phyloP scores from a whole-genome alignment of 2,888 invertebrate species.

The Unio pictorum region DNA sequence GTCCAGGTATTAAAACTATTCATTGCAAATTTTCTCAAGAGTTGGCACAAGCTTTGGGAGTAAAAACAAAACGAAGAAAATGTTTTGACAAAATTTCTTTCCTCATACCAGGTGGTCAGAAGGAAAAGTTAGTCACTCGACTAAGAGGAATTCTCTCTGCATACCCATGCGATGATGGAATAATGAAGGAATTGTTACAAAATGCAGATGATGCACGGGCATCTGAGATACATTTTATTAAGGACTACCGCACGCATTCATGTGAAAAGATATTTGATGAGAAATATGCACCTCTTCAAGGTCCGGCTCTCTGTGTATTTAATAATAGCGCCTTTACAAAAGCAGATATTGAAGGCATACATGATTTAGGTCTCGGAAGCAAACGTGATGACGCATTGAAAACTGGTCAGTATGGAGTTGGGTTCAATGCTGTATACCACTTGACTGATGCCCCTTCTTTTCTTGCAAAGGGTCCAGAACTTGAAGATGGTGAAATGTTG shows the following conservation, averaged over 20 bases:
- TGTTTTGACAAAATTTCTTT: conserved; percentile 12
- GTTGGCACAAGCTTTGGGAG: conserved; percentile 46
- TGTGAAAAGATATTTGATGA: conserved; percentile 30
- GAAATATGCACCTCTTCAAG: conserved; percentile 55
- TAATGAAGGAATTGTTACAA: conserved; percentile 67
- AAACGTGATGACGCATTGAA: conserved; percentile 61
- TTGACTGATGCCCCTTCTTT: conserved; percentile 68
- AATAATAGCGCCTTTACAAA: conserved; percentile 63
- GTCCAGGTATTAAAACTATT: conserved; percentile 28
- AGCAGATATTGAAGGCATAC: conserved; percentile 63
- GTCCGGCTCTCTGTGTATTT: conserved; percentile 67
- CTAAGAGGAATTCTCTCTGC: conserved; percentile 57
- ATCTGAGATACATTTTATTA: conserved; percentile 62
- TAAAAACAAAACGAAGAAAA: conserved; percentile 27
- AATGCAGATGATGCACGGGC: conserved; percentile 67
- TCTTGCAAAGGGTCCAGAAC: conserved; percentile 43
- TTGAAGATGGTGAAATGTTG: conserved; percentile 30
- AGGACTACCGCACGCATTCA: conserved; percentile 48
- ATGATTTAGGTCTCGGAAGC: conserved; percentile 63
- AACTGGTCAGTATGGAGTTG: conserved; percentile 69
- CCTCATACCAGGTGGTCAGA: conserved; percentile 62
- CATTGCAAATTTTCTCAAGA: conserved; percentile 45
- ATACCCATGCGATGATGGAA: conserved; percentile 62
- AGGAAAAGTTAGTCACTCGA: conserved; percentile 59
- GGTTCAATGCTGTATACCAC: conserved; percentile 69